Evolutionary conservation across 2,888 invertebrate species (phyloP).

Genomic region (Campaea margaritaria): DNA sequence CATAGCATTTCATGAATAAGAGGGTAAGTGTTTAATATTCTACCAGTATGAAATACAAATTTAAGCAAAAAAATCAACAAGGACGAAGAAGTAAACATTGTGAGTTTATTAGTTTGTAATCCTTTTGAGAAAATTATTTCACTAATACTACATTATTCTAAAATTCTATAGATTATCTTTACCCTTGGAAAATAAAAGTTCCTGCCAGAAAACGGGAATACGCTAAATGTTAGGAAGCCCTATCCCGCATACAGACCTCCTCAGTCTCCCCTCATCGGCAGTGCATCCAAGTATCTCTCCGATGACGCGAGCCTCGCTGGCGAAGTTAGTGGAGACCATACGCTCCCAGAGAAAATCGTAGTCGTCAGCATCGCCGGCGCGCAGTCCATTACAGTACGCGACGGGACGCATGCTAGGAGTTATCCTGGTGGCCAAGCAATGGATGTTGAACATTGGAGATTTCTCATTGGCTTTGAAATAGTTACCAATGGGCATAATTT

Average conservation of each 20-base stretch:
- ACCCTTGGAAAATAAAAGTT: too few species aligned
- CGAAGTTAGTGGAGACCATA: slow-evolving; percentile 83
- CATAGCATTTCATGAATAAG: too few species aligned
- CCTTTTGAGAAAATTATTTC: too few species aligned
- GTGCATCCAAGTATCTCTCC: slow-evolving; percentile 87
- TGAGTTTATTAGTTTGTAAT: too few species aligned
- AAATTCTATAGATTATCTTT: too few species aligned
- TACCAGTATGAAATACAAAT: too few species aligned
- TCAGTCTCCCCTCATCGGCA: slow-evolving; percentile 77
- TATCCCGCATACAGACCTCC: slow-evolving; percentile 54
- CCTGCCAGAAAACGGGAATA: too few species aligned
- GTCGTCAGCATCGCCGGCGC: slow-evolving; percentile 82
- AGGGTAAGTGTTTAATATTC: too few species aligned
- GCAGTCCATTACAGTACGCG: slow-evolving; percentile 88
- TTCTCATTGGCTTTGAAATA: not conserved
- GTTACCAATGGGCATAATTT: not conserved
- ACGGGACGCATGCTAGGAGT: slow-evolving; percentile 78
- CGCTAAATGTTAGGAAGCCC: too few species aligned
- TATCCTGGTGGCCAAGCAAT: slow-evolving; percentile 53
- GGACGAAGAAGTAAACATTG: too few species aligned
- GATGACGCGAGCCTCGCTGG: slow-evolving; percentile 86
- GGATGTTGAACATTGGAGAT: not conserved
- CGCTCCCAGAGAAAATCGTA: slow-evolving; percentile 87
- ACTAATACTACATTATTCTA: too few species aligned
- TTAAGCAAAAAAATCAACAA: too few species aligned